Conservation (phyloP, 2,113 vertebrate genomes). For the Cynopterus brachyotis region DNA sequence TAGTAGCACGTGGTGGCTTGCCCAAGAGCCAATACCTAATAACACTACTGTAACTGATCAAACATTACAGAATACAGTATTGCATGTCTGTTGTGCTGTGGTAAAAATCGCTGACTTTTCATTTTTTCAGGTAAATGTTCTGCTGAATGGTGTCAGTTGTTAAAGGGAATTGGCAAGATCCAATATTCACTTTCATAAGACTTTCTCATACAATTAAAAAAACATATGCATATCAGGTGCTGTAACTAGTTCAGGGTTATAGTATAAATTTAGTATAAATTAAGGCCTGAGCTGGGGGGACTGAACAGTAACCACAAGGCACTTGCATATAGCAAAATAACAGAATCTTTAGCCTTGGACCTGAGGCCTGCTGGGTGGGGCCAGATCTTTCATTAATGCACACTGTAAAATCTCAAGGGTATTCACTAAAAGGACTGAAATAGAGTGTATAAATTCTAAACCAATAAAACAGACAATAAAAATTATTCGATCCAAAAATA, state of each 20-base stretch:
- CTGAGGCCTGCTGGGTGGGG: neutral
- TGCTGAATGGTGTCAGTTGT: neutral
- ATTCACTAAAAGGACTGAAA: neutral
- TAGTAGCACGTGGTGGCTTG: neutral
- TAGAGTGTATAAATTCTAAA: neutral
- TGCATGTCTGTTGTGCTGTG: neutral
- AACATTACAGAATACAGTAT: neutral
- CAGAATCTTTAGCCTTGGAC: neutral
- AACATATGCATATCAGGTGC: neutral
- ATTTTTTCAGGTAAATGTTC: neutral
- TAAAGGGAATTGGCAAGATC: neutral
- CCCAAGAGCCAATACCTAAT: neutral
- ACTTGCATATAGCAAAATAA: neutral
- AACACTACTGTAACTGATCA: neutral
- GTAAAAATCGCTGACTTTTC: neutral
- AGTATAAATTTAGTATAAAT: neutral
- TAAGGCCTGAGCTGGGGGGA: neutral
- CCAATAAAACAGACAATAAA: neutral
- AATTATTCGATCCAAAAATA: neutral
- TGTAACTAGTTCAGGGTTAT: neutral
- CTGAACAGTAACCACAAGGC: neutral
- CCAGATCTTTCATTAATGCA: neutral
- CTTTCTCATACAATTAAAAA: neutral
- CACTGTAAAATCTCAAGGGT: neutral
- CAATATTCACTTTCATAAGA: neutral